Conservation (phyloP, 2,888 invertebrate genomes). For the Eilema caniola region DNA sequence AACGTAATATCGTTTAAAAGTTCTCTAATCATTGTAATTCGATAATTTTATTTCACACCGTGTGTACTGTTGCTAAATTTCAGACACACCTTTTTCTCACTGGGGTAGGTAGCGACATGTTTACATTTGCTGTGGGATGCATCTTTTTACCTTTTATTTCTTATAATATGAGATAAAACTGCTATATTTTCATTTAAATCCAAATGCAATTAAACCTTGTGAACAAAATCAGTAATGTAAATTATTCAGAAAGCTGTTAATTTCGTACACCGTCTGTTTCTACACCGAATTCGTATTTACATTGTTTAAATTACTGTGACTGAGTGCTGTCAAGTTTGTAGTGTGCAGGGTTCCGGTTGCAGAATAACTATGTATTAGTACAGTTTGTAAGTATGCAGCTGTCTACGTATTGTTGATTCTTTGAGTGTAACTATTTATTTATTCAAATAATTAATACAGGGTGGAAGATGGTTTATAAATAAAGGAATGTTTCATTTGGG, state of each 20-base stretch:
- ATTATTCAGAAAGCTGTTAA: slow-evolving; percentile 31
- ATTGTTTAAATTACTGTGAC: slow-evolving; percentile 32
- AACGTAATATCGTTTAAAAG: too few relatives aligned
- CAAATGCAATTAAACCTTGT: background rate
- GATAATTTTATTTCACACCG: too few relatives aligned
- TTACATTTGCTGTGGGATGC: too few relatives aligned
- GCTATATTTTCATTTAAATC: background rate
- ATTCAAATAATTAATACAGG: too few relatives aligned
- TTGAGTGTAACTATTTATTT: too few relatives aligned
- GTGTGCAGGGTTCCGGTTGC: slow-evolving; percentile 20
- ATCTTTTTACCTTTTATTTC: too few relatives aligned
- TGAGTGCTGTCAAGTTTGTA: slow-evolving; percentile 23
- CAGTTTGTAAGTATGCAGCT: background rate
- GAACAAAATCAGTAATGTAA: background rate
- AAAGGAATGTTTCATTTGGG: too few relatives aligned
- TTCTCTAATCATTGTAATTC: too few relatives aligned
- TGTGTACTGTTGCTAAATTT: too few relatives aligned
- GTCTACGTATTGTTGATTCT: background rate
- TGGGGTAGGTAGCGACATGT: background rate
- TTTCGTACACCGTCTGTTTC: slow-evolving; percentile 29
- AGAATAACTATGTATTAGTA: background rate
- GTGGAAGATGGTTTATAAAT: too few relatives aligned
- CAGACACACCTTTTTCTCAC: background rate
- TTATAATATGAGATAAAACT: background rate
- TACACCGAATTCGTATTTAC: slow-evolving; percentile 26